Evolutionary conservation across 2,888 invertebrate genomes (phyloP), one percentile per base, ranked within the genome.

Genomic region (Drepanosiphum platanoidis): DNA sequence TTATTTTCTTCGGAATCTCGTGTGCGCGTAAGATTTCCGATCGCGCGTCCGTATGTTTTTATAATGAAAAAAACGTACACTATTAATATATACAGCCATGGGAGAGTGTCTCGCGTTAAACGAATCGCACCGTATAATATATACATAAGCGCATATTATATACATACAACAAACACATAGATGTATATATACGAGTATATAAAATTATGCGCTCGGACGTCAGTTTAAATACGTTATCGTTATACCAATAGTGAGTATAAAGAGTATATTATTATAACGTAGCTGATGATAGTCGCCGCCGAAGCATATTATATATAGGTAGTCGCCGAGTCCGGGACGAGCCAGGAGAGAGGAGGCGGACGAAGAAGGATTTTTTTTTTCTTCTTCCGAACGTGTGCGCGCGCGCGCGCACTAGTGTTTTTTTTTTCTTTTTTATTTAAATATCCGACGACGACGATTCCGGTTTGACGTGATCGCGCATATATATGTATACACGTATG

Each of bases 1-100:
- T 61, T 27, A n/a, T n/a, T n/a, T n/a, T n/a, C n/a, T 75, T 75
- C 32, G 22, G 11, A 75, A 36, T 52, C 75, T 34, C 58, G n/a
- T 27, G 5, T 34, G 75, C 15, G 11, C 52, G 34, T 58, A 34
- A 32, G 3, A 52, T 22, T 18, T 22, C 52, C 5, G 5, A 22
- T n/a, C 22, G n/a, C n/a, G n/a, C n/a, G n/a, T n/a, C n/a, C n/a
- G n/a, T n/a, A n/a, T n/a, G n/a, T n/a, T n/a, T n/a, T n/a, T n/a
- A n/a, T n/a, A n/a, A n/a, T n/a, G n/a, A n/a, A n/a, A n/a, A n/a
- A n/a, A n/a, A n/a, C n/a, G n/a, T n/a, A n/a, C n/a, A n/a, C n/a
- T n/a, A n/a, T n/a, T n/a, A n/a, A n/a, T n/a, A n/a, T n/a, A n/a
- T n/a, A n/a, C n/a, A n/a, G n/a, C n/a, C n/a, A n/a, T n/a, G n/a